These are phyloP conservation scores for Ellobius talpinus DNA, from an alignment of 2,113 vertebrate genomes.

Conservation along the genomic window DNA sequence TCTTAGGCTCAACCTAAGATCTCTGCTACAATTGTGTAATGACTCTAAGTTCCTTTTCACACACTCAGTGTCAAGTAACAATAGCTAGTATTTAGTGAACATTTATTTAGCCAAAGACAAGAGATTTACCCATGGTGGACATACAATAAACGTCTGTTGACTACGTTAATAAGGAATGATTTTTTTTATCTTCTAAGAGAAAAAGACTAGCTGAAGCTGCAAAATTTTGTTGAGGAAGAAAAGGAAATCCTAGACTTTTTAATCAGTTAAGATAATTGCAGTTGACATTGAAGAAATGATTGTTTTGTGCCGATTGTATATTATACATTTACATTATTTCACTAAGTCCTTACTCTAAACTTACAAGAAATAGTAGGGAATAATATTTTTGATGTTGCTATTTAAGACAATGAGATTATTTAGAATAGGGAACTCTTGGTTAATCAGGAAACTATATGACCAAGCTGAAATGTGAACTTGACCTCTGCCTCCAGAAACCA, in stretches of 20 bases:
- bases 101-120: not conserved
- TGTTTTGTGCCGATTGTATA: not conserved
- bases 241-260: not conserved
- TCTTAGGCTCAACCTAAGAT: not conserved
- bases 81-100: not conserved
- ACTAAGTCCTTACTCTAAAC: not conserved
- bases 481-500: not conserved
- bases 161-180: not conserved
- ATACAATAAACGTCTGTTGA: not conserved
- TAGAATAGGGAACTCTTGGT: not conserved
- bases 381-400: not conserved
- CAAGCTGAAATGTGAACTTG: constrained; percentile 13
- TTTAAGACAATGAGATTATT: not conserved
- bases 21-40: not conserved
- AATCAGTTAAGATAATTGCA: not conserved
- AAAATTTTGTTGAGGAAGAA: not conserved
- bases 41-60: not conserved
- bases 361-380: not conserved
- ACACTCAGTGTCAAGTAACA: not conserved
- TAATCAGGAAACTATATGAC: not conserved
- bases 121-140: not conserved
- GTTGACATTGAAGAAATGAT: constrained; percentile 27
- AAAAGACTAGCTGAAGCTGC: not conserved
- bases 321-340: not conserved
- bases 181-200: not conserved